Percentiles rank a stretch among this genome's conserved stretches.
Evolutionary conservation across 1,140 invertebrate genomes (phyloP).

Genomic region (Ostrea denselamellosa): DNA sequence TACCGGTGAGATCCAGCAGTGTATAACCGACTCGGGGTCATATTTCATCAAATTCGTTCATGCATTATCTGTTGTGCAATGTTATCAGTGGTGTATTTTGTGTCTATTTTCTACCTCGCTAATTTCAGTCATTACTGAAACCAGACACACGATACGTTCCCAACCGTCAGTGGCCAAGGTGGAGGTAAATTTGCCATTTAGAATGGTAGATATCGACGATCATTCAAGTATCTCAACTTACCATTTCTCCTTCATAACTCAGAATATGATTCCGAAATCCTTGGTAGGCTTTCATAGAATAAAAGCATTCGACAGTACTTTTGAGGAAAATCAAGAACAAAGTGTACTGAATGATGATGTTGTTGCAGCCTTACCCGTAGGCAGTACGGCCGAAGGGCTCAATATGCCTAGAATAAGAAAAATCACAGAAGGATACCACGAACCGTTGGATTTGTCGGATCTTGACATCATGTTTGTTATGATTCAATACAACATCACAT

Average conservation of each 20-base stretch:
- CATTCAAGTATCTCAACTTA: neutral
- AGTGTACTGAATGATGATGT: neutral
- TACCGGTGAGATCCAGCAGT: too few relatives aligned
- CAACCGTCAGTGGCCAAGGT: neutral
- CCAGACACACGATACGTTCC: neutral
- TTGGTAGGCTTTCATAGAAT: neutral
- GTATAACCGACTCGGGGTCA: too few relatives aligned
- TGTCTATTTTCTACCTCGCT: too few relatives aligned
- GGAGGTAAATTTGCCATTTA: neutral
- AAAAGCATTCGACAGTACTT: neutral
- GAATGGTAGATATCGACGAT: neutral
- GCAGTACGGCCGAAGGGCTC: slow-evolving; percentile 27
- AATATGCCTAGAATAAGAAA: slow-evolving; percentile 10
- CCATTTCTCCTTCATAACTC: slow-evolving; percentile 16
- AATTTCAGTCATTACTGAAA: neutral
- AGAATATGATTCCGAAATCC: neutral
- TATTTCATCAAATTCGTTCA: too few relatives aligned
- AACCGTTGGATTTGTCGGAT: slow-evolving; percentile 5
- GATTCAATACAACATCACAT: neutral
- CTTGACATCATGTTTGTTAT: slow-evolving; percentile 14
- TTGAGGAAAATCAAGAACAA: neutral
- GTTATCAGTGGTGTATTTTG: too few relatives aligned
- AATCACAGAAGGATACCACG: neutral
- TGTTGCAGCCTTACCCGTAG: neutral
- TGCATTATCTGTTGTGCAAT: too few relatives aligned